Evolutionary conservation across 2,113 vertebrate genomes (phyloP).

Genomic region (Amphiprion percula): DNA sequence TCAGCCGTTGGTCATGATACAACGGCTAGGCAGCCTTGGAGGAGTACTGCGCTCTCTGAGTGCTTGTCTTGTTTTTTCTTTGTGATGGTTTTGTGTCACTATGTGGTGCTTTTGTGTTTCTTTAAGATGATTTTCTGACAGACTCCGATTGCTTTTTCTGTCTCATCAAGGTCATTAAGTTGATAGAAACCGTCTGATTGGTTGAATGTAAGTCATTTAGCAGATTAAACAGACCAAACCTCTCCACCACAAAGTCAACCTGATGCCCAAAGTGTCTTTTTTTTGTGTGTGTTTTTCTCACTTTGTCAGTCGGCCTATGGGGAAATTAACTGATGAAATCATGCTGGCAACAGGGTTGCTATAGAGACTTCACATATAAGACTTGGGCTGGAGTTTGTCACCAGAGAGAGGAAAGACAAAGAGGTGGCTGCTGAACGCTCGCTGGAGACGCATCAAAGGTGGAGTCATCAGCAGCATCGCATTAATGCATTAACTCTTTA

Average conservation of each 20-base stretch:
- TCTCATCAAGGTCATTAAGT: background rate
- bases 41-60: no score
- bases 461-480: slow-evolving; percentile 65
- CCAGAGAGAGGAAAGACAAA: slow-evolving; percentile 33
- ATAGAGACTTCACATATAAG: slow-evolving; percentile 81
- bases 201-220: slow-evolving; percentile 24
- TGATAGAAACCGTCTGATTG: slow-evolving; percentile 28
- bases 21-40: no score
- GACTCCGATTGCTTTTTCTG: no score
- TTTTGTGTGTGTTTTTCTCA: slow-evolving; percentile 51
- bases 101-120: no score
- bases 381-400: slow-evolving; percentile 71
- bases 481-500: slow-evolving; percentile 52
- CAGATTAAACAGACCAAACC: slow-evolving; percentile 36
- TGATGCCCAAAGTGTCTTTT: slow-evolving; percentile 52
- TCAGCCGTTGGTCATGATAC: no score
- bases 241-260: slow-evolving; percentile 61
- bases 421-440: slow-evolving; percentile 58
- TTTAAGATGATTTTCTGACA: no score
- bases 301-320: slow-evolving; percentile 68
- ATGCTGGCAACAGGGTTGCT: slow-evolving; percentile 76
- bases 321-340: slow-evolving; percentile 82
- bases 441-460: slow-evolving; percentile 65
- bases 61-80: no score
- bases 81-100: no score